Percentiles rank a stretch among this genome's conserved stretches.
phyloP scores from a whole-genome alignment of 1,140 invertebrate species.

The Bombus balteatus region DNA sequence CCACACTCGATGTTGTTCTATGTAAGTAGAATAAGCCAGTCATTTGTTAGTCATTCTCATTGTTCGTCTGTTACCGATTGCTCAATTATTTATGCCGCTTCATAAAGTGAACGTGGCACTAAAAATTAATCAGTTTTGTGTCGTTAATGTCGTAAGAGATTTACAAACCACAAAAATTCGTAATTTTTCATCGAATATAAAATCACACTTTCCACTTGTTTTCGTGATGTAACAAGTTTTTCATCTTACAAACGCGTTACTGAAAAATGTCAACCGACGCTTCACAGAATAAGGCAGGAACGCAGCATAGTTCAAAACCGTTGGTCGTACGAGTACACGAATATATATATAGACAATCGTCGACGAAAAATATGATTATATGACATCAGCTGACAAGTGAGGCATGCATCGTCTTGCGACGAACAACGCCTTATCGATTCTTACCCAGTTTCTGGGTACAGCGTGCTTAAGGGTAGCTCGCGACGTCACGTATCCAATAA shows the following conservation, averaged over 20 bases:
- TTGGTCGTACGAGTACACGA: too few relatives aligned
- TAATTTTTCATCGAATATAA: not conserved
- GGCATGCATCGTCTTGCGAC: not conserved
- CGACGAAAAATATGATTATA: conserved; percentile 17
- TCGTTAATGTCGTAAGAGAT: not conserved
- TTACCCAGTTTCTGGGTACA: conserved; percentile 29
- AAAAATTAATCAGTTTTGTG: not conserved
- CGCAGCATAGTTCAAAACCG: too few relatives aligned
- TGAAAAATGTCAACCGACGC: not conserved
- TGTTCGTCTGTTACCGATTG: too few relatives aligned
- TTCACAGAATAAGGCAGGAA: too few relatives aligned
- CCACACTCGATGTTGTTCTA: too few relatives aligned
- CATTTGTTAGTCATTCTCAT: too few relatives aligned
- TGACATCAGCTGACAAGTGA: not conserved
- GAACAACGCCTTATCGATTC: conserved; percentile 43
- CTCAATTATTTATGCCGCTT: too few relatives aligned
- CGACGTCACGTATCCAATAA: conserved; percentile 68
- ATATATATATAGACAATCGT: not conserved
- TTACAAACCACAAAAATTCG: not conserved
- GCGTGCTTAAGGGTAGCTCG: conserved; percentile 50
- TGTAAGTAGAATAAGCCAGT: not conserved
- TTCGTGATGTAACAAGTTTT: not conserved
- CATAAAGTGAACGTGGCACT: too few relatives aligned
- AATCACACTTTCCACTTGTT: not conserved
- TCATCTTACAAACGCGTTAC: not conserved